phyloP scores from a whole-genome alignment of 2,113 vertebrate genomes.

The Stictonetta naevosa region DNA sequence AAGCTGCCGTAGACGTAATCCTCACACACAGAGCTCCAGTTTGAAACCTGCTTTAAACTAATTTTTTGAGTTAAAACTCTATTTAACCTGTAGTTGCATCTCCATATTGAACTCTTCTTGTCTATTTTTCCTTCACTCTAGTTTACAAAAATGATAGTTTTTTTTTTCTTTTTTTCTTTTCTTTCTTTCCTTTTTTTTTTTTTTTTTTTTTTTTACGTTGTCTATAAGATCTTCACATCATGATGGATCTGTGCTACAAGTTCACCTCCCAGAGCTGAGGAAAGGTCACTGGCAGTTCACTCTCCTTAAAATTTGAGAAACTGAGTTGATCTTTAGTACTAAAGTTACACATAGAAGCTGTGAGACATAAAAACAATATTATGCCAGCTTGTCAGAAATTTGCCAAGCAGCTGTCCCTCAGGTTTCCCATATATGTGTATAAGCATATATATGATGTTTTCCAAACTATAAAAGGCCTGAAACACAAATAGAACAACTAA shows the following conservation, averaged over 20 bases:
- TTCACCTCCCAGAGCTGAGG: conserved; percentile 55
- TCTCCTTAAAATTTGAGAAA: conserved; percentile 39
- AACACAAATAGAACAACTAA: background rate
- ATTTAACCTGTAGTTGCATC: background rate
- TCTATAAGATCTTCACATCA: background rate
- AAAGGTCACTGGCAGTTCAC: conserved; percentile 61
- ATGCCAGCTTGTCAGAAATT: conserved; percentile 34
- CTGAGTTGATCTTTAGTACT: conserved; percentile 29
- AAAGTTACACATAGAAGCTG: conserved; percentile 41
- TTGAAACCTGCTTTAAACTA: background rate
- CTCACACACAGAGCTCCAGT: background rate
- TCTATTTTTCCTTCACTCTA: background rate
- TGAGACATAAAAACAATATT: conserved; percentile 13
- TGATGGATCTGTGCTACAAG: conserved; percentile 25
- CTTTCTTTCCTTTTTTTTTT: accelerated
- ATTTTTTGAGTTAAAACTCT: conserved; percentile 11
- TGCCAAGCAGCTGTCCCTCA: conserved; percentile 11
- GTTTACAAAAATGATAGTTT: background rate
- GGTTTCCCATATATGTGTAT: background rate
- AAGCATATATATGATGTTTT: background rate
- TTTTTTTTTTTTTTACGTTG: background rate
- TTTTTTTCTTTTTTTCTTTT: background rate
- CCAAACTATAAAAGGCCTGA: background rate
- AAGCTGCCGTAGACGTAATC: background rate
- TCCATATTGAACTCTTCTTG: background rate